These are phyloP conservation scores for Archocentrus centrarchus DNA, from an alignment of 2,113 vertebrate species.

Conservation along the genomic window DNA sequence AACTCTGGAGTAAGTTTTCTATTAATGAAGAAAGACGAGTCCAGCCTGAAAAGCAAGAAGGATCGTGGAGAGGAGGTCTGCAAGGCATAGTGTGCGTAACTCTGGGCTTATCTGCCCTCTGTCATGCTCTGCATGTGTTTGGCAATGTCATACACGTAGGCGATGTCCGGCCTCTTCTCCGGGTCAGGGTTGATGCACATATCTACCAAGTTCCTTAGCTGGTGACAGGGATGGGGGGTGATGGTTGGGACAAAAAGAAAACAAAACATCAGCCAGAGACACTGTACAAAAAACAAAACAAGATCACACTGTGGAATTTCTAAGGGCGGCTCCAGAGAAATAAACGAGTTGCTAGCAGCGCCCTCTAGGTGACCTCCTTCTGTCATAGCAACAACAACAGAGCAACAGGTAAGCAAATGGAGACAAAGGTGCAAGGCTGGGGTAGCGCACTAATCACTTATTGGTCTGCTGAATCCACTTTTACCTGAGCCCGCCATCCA, in stretches of 20 bases:
- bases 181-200: constrained; percentile 99
- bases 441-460: constrained; percentile 30
- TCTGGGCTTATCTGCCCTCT: constrained; percentile 84
- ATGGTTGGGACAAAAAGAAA: not conserved
- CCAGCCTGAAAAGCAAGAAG: constrained; percentile 56
- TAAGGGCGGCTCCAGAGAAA: constrained; percentile 31
- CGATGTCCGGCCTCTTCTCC: constrained; percentile 95
- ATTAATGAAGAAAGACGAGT: constrained; percentile 58
- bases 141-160: constrained; percentile 94
- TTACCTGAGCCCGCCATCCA: constrained; percentile 17
- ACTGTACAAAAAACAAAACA: not conserved
- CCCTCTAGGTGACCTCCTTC: not conserved
- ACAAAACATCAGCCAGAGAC: constrained; percentile 34
- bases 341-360: not conserved
- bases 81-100: constrained; percentile 44
- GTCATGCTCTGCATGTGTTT: constrained; percentile 92
- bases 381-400: not conserved
- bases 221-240: constrained; percentile 10
- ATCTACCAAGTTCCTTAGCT: constrained; percentile 97
- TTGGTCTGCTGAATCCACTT: constrained; percentile 52
- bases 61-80: constrained; percentile 32
- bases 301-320: not conserved
- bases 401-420: constrained; percentile 46
- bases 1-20: constrained; percentile 49
- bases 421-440: constrained; percentile 6